These are phyloP conservation scores for Gavialis gangeticus DNA, from an alignment of 2,113 vertebrate species.

Conservation along the genomic window DNA sequence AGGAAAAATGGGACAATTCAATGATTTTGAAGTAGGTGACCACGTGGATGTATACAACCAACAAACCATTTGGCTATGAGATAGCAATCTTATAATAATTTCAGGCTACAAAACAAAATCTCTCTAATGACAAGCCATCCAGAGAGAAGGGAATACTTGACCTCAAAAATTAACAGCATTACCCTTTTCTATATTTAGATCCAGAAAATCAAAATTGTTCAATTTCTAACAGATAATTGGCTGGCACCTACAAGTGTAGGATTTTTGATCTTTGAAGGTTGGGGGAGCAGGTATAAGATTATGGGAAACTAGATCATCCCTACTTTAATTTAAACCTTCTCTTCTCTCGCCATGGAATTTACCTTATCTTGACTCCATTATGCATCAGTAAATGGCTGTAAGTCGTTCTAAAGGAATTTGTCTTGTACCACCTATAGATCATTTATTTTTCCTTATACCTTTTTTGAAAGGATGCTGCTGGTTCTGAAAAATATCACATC, in stretches of 20 bases:
- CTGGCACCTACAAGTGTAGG: not conserved
- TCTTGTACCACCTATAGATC: not conserved
- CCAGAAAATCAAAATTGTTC: not conserved
- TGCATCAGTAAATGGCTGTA: not conserved
- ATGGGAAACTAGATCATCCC: not conserved
- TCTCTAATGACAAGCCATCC: not conserved
- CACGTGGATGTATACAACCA: not conserved
- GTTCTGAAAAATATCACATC: no score
- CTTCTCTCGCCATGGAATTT: not conserved
- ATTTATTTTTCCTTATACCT: no score
- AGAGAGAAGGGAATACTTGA: not conserved
- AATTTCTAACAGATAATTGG: accelerated
- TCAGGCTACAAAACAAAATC: not conserved
- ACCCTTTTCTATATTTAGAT: not conserved
- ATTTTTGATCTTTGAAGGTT: not conserved
- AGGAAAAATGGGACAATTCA: accelerated
- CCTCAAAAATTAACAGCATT: not conserved
- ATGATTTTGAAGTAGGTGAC: accelerated
- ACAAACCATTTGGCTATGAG: accelerated
- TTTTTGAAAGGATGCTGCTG: no score
- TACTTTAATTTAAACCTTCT: not conserved
- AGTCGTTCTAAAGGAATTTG: not conserved
- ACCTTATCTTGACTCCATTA: not conserved
- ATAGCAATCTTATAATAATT: not conserved
- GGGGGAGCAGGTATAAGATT: no score